Base-by-base conservation (phyloP, 2,888 invertebrate genomes). In the Diogma glabrata region DNA sequence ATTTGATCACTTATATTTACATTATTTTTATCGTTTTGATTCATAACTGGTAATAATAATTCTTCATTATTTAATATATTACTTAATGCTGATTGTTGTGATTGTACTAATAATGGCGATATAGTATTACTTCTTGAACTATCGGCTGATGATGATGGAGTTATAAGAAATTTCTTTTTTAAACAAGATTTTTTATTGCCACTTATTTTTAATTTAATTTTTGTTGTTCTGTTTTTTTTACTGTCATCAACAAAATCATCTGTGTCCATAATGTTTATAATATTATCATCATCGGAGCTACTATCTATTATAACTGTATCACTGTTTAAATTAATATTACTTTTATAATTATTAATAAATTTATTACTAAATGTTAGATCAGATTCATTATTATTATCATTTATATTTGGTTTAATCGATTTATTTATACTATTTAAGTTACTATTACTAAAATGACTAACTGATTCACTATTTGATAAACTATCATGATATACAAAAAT, bases 351-450 rank as follows among this genome's bases (percentile, higher is more conserved):
- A 26, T 56, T 60, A 36, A 64, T 64, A 54, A 69, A 69, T 57
- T 66, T 63, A 1, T 69, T 69, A 4, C 64, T 60, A 58, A 69
- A 69, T 10, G 67, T 64, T 51, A 69, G 61, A 53, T 68, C 66
- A 14, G 51, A 51, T 49, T 54, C 46, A 40, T 52, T 19, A 40
- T 26, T 19, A 40, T 43, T 47, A 9, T 36, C 45, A 22, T 22
- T 45, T 12, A 28, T 24, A 28, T 17, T 47, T 47, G 28, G 52
- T 38, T 50, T 33, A 30, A 4, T 45, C 33, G 40, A 22, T 48
- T 49, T 52, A 54, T 53, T 51, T 8, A 51, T 49, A 33, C 49
- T 45, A 46, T 51, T 55, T 22, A 52, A 52, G 40, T 49, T 53
- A 52, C 17, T 17, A 47, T 23, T 17, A 36, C 36, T 36, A 47